Evolutionary conservation across 2,888 invertebrate genomes (phyloP), one percentile per base, ranked within the genome.

Genomic region (Brachycybe producta): DNA sequence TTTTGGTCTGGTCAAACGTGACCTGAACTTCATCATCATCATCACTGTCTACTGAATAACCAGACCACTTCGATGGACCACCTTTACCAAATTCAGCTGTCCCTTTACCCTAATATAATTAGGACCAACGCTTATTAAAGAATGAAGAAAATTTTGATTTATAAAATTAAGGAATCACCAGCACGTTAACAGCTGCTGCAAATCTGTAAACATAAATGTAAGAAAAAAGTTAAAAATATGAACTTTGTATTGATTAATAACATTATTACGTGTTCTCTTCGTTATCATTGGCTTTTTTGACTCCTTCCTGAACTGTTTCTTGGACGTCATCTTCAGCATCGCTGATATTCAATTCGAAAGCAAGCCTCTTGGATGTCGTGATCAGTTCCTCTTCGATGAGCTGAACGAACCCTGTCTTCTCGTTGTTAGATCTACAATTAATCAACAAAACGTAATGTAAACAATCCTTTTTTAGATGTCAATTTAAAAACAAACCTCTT

Each of bases 401-500:
- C 11, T 30, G 19, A 13, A 15, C 32, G 5, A 51, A 39, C n/a
- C 46, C 27, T n/a, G 38, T 24, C 2, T 21, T 15, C 2, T 47
- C 51, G 19, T 38, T 28, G 4, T 30, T 7, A n/a, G 38, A 24
- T 24, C 35, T 30, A 17, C n/a, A 42, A 42, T 13, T 39, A 19
- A n/a, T n/a, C n/a, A 1, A 15, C 3, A 21, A n/a, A 34, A 3
- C 5, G 17, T 5, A n/a, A 2, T 17, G 36, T 11, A 5, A 36
- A 21, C 36, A 13, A n/a, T n/a, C 8, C 32, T 30, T 8, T 30
- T 8, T 30, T 30, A 8, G n/a, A 30, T 8, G 8, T n/a, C 8
- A 11, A 30, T 11, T 30, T 8, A 30, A n/a, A 42, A 26, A 15
- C 26, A 2, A 61, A 79, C 78, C 80, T 75, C 49, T 72, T 66